phyloP scores from a whole-genome alignment of 1,140 invertebrate species.

The Sitobion miscanthi region DNA sequence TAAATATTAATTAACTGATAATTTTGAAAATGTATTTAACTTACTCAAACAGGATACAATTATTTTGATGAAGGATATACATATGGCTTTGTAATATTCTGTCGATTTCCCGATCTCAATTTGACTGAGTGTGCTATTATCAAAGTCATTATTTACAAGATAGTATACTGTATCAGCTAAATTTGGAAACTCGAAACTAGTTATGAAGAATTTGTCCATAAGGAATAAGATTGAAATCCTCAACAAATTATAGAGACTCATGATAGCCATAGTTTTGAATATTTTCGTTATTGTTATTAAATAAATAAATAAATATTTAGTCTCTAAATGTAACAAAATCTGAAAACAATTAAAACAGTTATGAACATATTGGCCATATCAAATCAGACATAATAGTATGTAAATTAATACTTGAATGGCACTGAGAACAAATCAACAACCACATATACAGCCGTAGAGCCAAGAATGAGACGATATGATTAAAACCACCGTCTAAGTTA shows the following conservation, averaged over 20 bases:
- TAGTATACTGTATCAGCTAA: background rate
- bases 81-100: constrained; percentile 63
- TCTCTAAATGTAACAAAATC: background rate
- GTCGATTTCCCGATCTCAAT: constrained; percentile 58
- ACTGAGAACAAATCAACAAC: background rate
- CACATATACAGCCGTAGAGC: background rate
- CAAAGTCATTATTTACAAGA: background rate
- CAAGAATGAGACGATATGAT: background rate
- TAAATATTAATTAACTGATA: background rate
- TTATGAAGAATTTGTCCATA: constrained; percentile 58
- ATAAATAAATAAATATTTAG: too few relatives aligned
- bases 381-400: background rate
- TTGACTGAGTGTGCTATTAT: background rate
- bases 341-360: constrained; percentile 15
- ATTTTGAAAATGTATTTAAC: constrained; percentile 58
- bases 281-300: too few relatives aligned
- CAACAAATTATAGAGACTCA: constrained; percentile 45
- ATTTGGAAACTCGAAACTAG: constrained; percentile 53
- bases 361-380: background rate
- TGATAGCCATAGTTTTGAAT: background rate
- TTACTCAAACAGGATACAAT: constrained; percentile 69
- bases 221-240: constrained; percentile 58
- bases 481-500: too few relatives aligned
- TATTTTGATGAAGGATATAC: constrained; percentile 68
- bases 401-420: background rate